Conservation (phyloP, 2,113 vertebrate species). For the Fulmarus glacialis region DNA sequence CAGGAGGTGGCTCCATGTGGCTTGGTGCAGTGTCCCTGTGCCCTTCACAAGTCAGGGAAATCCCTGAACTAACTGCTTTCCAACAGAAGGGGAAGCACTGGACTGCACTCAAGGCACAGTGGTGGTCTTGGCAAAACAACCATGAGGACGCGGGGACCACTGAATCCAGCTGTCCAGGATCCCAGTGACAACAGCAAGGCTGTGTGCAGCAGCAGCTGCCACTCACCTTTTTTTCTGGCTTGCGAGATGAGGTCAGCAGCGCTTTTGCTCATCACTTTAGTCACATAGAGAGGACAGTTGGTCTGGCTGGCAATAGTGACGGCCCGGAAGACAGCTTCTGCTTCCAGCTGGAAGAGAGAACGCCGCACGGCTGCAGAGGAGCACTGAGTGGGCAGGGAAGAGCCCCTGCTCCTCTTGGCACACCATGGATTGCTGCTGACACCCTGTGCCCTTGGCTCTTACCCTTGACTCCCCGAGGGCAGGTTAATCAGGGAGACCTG, state of each 20-base stretch:
- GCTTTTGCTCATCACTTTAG: conserved; percentile 98
- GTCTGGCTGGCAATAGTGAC: conserved; percentile 97
- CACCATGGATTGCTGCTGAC: neutral
- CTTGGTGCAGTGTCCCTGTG: neutral
- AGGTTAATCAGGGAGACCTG: neutral
- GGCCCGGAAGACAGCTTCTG: conserved; percentile 95
- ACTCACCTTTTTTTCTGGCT: conserved; percentile 93
- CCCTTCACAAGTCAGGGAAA: neutral
- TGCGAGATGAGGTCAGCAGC: conserved; percentile 97
- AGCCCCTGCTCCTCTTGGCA: neutral
- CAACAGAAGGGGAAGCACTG: neutral
- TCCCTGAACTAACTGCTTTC: neutral
- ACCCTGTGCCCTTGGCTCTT: rapidly evolving
- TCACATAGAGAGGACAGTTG: conserved; percentile 96
- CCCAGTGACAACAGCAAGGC: neutral
- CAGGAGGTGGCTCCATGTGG: neutral
- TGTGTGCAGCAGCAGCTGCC: neutral
- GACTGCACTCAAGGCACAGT: neutral
- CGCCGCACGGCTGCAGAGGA: neutral
- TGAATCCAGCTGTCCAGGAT: neutral
- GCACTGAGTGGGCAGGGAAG: neutral
- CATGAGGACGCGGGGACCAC: neutral
- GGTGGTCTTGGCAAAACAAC: neutral
- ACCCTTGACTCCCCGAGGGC: neutral
- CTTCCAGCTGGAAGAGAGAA: conserved; percentile 86